Base-by-base conservation (phyloP, 2,888 invertebrate genomes). In the Leptogaster cylindrica region DNA sequence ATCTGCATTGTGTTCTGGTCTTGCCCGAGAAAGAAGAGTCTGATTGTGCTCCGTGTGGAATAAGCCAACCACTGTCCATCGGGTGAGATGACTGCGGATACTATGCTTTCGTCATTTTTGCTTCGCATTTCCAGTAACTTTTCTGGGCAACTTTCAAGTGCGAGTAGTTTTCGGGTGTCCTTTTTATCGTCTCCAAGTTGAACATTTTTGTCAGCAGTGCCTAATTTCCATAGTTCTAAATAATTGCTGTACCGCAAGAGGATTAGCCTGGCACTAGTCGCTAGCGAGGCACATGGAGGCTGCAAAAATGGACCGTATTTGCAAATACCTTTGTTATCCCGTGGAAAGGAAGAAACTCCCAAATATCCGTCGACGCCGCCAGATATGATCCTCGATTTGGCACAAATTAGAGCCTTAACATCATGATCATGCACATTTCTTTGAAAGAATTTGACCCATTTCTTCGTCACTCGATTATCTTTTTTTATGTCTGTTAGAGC, bases 361-460 rank as follows among this genome's bases (percentile, higher is more conserved):
- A 93, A 80, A 75, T 92, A 89, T 1, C 92, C 91, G 79, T 93
- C 93, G 33, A 89, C 83, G 14, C 93, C 95, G 68, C 89, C 92
- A 0, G 95, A 93, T 73, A 91, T 86, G 14, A 95, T 82, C 75
- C 85, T 84, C 23, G 73, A 73, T 7, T 84, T 86, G 55, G 85
- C 83, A 36, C 89, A 82, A 2, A 86, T 83, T 58, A 96, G 79
- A 0, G 89, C 86, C 74, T 90, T 86, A 1, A 97, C 93, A 81
- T 95, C 95, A 78, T 97, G 94, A 51, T 89, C 88, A 78, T 97
- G 96, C 55, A 92, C 87, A 74, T 86, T 85, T 68, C 92, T 85
- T 72, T 92, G 90, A 5, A 90, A 84, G 73, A 89, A 89, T 76
- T 89, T 90, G 0, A 95, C 89, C 96, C 96, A 96, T 70, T 87